These are phyloP conservation scores for Emydura subglobosa DNA, from an alignment of 2,113 vertebrate species.

Conservation along the genomic window DNA sequence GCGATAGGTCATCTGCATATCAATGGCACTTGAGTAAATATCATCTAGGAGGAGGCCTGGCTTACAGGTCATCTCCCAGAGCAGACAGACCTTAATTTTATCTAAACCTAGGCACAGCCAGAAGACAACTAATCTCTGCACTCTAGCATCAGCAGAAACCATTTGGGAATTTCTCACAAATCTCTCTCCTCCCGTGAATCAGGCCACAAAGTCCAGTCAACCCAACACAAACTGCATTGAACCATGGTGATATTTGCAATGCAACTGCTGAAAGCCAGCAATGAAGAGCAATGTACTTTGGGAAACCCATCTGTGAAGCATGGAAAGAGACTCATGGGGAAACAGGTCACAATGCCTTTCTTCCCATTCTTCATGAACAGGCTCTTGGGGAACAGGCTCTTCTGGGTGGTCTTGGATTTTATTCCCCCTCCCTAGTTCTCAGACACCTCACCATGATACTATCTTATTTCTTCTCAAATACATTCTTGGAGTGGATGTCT, in stretches of 20 bases:
- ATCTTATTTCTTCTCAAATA: background rate
- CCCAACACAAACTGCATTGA: background rate
- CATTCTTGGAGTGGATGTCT: background rate
- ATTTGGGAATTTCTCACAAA: accelerated
- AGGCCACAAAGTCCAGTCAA: accelerated
- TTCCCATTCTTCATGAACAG: accelerated
- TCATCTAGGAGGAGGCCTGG: background rate
- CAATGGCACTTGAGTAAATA: background rate
- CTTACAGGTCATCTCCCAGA: background rate
- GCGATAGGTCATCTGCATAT: background rate
- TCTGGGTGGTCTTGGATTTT: background rate
- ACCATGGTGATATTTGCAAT: background rate
- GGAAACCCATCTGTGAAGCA: background rate
- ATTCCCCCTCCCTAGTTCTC: accelerated
- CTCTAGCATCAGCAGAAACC: background rate
- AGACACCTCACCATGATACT: background rate
- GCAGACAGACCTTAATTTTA: background rate
- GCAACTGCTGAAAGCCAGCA: background rate
- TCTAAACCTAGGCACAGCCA: background rate
- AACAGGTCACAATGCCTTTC: accelerated
- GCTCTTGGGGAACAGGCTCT: background rate
- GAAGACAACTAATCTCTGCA: background rate
- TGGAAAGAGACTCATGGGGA: background rate
- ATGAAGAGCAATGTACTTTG: background rate
- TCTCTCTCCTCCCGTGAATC: background rate